Evolutionary conservation across 53 echinoderm and acorn worm species (phyloP), one percentile per base, ranked within the genome.

Genomic region (Pentamera pediparva): DNA sequence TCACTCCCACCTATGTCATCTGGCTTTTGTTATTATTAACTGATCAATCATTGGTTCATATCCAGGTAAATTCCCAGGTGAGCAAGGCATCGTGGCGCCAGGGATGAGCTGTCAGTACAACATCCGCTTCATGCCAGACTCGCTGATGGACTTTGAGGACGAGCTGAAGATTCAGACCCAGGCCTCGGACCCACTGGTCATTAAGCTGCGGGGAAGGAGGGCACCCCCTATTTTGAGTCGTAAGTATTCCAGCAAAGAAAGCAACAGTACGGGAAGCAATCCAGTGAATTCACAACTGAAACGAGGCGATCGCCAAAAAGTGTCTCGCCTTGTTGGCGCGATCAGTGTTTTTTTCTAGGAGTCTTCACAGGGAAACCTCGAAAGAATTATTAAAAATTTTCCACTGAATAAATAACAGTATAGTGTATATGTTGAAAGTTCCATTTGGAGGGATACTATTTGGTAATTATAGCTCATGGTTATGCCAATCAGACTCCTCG

Each of bases 81-180:
- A 96, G 75, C 85, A 96, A 15, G 96, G 96, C 27, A 91, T 91
- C 59, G 88, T 96, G 2, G 96, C 96, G n/a, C 96, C 96, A 2
- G 96, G 96, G 5, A 96, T 96, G 96, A 96, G 96, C 82, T 90
- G 90, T 62, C 96, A 96, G 81, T 96, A 96, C 75, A 88, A 83
- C 77, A 85, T 96, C 56, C 91, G 96, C 20, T 96, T 96, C 80
- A 84, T 91, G 79, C 96, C 96, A 3, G 96, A 96, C 65, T 79
- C 96, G 27, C 81, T 96, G 22, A 96, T 85, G 88, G 91, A 96
- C 79, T 96, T 91, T 78, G 83, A 96, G 69, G 96, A 96, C 35
- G 82, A 78, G 38, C 57, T 96, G 20, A 78, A 59, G 0, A 56
- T 96, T 41, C 91, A 83, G 54, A 96, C 96, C 0, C 96, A 96